These are phyloP conservation scores for Vicugna pacos DNA, from an alignment of 2,113 vertebrate species.

Conservation along the genomic window DNA sequence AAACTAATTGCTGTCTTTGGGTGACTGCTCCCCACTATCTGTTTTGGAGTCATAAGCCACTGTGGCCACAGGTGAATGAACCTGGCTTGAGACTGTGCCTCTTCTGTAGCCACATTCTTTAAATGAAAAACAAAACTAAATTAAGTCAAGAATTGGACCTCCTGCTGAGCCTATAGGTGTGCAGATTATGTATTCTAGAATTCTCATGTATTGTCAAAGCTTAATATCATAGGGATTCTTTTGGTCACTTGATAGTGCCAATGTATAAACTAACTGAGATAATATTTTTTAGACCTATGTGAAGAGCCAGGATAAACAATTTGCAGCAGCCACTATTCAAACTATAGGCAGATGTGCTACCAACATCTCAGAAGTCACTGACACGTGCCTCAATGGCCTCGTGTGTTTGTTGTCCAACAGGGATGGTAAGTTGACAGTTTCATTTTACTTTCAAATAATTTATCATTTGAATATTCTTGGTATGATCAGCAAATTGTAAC, in stretches of 20 bases:
- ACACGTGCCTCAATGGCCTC: conserved; percentile 96
- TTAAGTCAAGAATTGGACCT: not conserved
- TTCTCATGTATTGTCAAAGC: not conserved
- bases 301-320: conserved; percentile 98
- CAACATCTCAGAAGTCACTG: conserved; percentile 95
- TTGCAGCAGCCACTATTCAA: conserved; percentile 97
- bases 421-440: conserved; percentile 91
- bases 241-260: conserved; percentile 28
- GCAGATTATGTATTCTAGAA: conserved; percentile 35
- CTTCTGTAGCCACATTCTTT: not conserved
- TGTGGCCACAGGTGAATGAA: conserved; percentile 58
- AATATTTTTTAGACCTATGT: conserved; percentile 93
- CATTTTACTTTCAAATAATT: conserved; percentile 56
- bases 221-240: not conserved
- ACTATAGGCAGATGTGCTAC: conserved; percentile 98
- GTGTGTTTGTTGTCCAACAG: conserved; percentile 97
- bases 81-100: conserved; percentile 53
- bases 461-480: conserved; percentile 46
- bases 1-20: conserved; percentile 75
- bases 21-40: conserved; percentile 59
- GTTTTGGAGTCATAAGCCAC: conserved; percentile 65
- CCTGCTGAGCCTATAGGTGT: not conserved
- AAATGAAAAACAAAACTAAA: conserved; percentile 39
- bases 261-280: conserved; percentile 64
- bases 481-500: not conserved